Percentiles rank a stretch among this genome's conserved stretches.
These are phyloP conservation scores for Crossocerus cetratus DNA, from an alignment of 2,888 invertebrate genomes.

Conservation along the genomic window DNA sequence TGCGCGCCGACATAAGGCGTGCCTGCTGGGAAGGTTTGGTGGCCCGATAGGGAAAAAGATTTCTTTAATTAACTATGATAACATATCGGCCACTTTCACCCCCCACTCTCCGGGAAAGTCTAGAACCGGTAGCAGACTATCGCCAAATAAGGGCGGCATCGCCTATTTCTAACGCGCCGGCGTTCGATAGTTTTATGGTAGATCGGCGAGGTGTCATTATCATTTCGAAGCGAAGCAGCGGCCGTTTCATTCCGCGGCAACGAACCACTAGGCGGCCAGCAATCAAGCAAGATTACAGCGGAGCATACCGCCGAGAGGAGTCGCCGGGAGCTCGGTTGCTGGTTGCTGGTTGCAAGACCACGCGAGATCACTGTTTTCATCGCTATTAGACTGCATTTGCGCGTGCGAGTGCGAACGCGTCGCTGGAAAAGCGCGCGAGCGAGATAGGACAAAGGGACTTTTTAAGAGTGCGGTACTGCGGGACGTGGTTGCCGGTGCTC, in stretches of 20 bases:
- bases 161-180: too few species aligned
- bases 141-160: too few species aligned
- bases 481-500: constrained; percentile 8
- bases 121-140: too few species aligned
- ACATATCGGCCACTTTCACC: background rate
- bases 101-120: too few species aligned
- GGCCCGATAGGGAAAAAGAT: background rate
- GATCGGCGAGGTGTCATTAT: constrained; percentile 19
- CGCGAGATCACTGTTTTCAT: constrained; percentile 43
- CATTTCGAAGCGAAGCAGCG: constrained; percentile 15
- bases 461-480: constrained; percentile 31
- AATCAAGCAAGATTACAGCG: constrained; percentile 33
- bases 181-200: too few species aligned
- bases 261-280: constrained; percentile 5
- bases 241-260: background rate
- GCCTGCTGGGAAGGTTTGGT: constrained; percentile 12
- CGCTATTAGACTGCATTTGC: constrained; percentile 40
- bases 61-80: background rate
- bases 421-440: constrained; percentile 9
- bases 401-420: constrained; percentile 14
- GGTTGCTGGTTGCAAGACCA: background rate
- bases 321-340: constrained; percentile 2
- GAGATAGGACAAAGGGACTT: constrained; percentile 37
- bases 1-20: background rate
- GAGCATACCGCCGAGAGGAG: constrained; percentile 5